Evolutionary conservation across 2,888 invertebrate genomes (phyloP).

Genomic region (Glyphotaelius pellucidus): DNA sequence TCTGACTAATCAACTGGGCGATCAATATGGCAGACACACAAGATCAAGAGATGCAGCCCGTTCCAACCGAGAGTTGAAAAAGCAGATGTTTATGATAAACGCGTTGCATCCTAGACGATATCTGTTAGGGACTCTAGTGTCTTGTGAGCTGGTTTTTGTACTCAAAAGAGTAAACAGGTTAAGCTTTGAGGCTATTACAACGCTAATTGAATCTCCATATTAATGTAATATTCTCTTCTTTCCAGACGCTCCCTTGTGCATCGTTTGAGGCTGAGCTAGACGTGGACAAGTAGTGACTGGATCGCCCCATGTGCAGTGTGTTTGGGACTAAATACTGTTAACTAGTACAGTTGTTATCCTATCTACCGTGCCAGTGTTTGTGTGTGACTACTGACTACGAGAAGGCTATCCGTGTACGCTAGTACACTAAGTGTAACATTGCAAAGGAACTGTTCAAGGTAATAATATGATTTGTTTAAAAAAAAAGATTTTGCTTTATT

Average conservation of each 20-base stretch:
- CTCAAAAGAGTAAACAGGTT: too few species aligned
- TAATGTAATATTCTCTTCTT: neutral
- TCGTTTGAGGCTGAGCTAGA: conserved; percentile 7
- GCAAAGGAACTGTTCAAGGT: neutral
- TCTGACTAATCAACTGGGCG: too few species aligned
- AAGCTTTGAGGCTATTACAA: too few species aligned
- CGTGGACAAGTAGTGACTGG: conserved; percentile 11
- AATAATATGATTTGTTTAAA: neutral
- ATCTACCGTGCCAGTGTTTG: neutral
- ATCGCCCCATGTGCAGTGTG: neutral
- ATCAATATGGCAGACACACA: too few species aligned
- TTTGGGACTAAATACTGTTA: neutral
- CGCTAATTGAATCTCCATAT: neutral
- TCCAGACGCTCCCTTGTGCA: conserved; percentile 4
- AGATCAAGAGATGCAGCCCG: too few species aligned
- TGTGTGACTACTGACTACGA: neutral
- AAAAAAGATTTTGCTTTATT: neutral
- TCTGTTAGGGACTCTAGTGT: too few species aligned
- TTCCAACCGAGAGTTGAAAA: too few species aligned
- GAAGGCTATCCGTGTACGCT: neutral
- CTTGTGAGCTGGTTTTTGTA: too few species aligned
- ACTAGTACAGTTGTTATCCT: neutral
- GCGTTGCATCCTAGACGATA: too few species aligned
- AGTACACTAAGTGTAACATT: neutral
- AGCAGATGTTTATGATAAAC: too few species aligned